Conservation (phyloP, 2,888 invertebrate genomes). For the Chrysotoxum bicinctum region DNA sequence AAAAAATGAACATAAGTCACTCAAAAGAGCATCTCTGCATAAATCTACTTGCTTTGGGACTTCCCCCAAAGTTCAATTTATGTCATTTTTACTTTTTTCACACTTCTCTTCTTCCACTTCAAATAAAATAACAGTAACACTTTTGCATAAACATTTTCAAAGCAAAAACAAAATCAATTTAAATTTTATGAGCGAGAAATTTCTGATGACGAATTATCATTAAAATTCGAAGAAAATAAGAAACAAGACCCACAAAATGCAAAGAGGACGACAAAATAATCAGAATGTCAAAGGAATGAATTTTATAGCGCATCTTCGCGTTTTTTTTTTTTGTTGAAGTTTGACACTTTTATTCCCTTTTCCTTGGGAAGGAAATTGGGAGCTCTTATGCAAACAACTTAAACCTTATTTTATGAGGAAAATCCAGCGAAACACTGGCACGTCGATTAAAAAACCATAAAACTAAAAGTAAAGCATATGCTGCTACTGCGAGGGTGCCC, state of each 20-base stretch:
- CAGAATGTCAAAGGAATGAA: constrained; percentile 65
- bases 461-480: constrained; percentile 57
- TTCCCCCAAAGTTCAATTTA: constrained; percentile 40
- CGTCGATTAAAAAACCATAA: constrained; percentile 69
- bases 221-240: constrained; percentile 46
- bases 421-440: constrained; percentile 65
- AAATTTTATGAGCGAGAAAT: constrained; percentile 67
- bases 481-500: background rate
- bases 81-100: constrained; percentile 32
- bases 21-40: constrained; percentile 35
- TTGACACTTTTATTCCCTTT: constrained; percentile 55
- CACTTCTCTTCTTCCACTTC: background rate
- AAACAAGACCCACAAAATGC: constrained; percentile 17
- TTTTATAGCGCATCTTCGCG: constrained; percentile 58
- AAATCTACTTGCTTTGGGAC: constrained; percentile 28
- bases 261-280: constrained; percentile 62
- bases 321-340: constrained; percentile 48
- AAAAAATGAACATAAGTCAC: constrained; percentile 44
- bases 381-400: constrained; percentile 22
- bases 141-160: background rate
- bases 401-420: constrained; percentile 60
- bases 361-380: background rate
- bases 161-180: constrained; percentile 52
- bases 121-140: constrained; percentile 4
- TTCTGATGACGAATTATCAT: constrained; percentile 70